A percentile compares a stretch with the other conserved stretches of the same genome.
These are phyloP conservation scores for Thelaira solivaga DNA, from an alignment of 2,888 invertebrate species.

Conservation along the genomic window DNA sequence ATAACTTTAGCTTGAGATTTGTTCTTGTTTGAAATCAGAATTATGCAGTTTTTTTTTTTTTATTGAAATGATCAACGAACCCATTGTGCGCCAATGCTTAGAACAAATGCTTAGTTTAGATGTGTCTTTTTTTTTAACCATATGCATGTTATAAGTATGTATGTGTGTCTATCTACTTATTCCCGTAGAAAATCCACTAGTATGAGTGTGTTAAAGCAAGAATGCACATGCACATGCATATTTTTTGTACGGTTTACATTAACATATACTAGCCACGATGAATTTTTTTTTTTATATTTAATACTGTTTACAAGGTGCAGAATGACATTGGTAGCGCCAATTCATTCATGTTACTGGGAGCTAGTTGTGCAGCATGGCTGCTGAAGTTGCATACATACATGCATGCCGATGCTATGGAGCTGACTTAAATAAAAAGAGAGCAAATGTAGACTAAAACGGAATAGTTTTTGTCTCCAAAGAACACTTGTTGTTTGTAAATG, in stretches of 20 bases:
- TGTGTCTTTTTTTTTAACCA: background rate
- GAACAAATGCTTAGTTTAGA: constrained; percentile 37
- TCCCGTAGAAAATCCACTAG: background rate
- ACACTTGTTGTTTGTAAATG: constrained; percentile 56
- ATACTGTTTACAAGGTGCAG: constrained; percentile 71
- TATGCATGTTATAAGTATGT: constrained; percentile 38
- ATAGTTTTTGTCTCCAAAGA: constrained; percentile 44
- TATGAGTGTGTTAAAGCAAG: constrained; percentile 24
- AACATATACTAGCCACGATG: background rate
- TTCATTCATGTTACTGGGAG: constrained; percentile 64
- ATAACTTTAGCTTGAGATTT: no score
- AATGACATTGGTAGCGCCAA: constrained; percentile 73
- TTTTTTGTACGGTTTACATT: constrained; percentile 19
- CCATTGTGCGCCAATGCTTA: constrained; percentile 35
- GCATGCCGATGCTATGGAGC: constrained; percentile 9
- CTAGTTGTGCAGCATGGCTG: constrained; percentile 5
- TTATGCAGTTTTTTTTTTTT: no score
- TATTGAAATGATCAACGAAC: background rate
- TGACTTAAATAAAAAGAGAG: background rate
- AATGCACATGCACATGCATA: constrained; percentile 26
- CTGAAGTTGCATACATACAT: background rate
- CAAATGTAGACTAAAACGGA: constrained; percentile 1
- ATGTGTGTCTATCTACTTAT: no score
- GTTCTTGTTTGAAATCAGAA: no score
- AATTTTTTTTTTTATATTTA: constrained; percentile 53